Conservation (phyloP, 2,888 invertebrate genomes). For the Himalopsyche anomala region DNA sequence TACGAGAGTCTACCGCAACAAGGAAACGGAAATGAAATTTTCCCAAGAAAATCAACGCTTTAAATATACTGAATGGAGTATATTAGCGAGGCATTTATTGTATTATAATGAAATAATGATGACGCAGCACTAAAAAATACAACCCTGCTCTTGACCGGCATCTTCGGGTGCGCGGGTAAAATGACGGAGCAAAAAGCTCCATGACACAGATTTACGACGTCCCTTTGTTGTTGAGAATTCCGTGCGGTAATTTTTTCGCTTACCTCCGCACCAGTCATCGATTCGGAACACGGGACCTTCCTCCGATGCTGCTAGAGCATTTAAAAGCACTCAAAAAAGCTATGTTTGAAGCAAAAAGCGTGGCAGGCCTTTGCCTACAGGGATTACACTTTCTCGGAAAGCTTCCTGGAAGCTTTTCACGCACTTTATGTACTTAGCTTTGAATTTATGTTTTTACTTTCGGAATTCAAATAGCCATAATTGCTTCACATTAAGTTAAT, state of each 20-base stretch:
- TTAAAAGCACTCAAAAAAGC: slow-evolving; percentile 31
- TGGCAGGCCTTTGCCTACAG: neutral
- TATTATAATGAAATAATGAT: slow-evolving; percentile 18
- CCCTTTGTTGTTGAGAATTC: slow-evolving; percentile 38
- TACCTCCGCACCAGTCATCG: slow-evolving; percentile 23
- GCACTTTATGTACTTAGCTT: too few species aligned
- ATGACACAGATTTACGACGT: slow-evolving; percentile 43
- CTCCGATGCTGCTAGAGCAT: slow-evolving; percentile 8
- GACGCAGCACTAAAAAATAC: slow-evolving; percentile 3
- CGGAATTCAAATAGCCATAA: too few species aligned
- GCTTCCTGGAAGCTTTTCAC: neutral
- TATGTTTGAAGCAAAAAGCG: neutral
- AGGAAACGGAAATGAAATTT: neutral
- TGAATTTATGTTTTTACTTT: too few species aligned
- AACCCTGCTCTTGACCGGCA: slow-evolving; percentile 17
- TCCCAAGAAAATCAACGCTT: neutral
- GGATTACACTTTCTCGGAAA: neutral
- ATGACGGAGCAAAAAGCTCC: slow-evolving; percentile 22
- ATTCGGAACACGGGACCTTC: neutral
- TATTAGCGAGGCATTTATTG: slow-evolving; percentile 23
- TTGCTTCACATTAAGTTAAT: too few species aligned
- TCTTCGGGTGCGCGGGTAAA: slow-evolving; percentile 17
- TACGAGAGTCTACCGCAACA: too few species aligned
- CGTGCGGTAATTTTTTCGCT: slow-evolving; percentile 43
- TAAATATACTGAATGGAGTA: neutral